phyloP scores from a whole-genome alignment of 2,113 vertebrate genomes.

The Dinomys branickii region DNA sequence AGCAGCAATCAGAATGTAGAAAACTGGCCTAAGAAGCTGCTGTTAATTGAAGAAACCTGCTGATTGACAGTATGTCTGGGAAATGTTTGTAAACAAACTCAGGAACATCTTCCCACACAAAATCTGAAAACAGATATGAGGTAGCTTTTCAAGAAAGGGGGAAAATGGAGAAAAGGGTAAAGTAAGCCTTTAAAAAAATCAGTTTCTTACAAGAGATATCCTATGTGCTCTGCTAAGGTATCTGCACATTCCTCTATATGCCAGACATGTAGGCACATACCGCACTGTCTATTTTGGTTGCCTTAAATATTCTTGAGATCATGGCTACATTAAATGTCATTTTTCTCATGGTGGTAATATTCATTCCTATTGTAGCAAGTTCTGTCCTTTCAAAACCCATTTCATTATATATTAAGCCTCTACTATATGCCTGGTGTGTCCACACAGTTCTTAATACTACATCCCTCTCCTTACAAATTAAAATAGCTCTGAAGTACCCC shows the following conservation, averaged over 20 bases:
- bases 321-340: background rate
- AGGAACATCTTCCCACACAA: conserved; percentile 58
- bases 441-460: background rate
- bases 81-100: conserved; percentile 64
- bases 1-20: conserved; percentile 27
- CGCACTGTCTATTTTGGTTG: background rate
- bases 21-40: conserved; percentile 9
- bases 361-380: background rate
- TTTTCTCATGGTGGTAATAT: background rate
- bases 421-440: background rate
- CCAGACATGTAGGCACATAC: accelerated
- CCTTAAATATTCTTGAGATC: background rate
- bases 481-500: background rate
- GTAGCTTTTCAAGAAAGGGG: background rate
- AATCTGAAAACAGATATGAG: conserved; percentile 36
- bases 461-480: background rate
- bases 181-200: conserved; percentile 1
- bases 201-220: background rate
- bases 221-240: background rate
- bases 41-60: conserved; percentile 56
- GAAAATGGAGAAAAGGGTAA: background rate
- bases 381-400: background rate
- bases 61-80: conserved; percentile 53
- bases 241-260: background rate
- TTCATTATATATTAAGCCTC: background rate